Conservation (phyloP, 2,888 invertebrate genomes). For the Cosmorhoe ocellata region DNA sequence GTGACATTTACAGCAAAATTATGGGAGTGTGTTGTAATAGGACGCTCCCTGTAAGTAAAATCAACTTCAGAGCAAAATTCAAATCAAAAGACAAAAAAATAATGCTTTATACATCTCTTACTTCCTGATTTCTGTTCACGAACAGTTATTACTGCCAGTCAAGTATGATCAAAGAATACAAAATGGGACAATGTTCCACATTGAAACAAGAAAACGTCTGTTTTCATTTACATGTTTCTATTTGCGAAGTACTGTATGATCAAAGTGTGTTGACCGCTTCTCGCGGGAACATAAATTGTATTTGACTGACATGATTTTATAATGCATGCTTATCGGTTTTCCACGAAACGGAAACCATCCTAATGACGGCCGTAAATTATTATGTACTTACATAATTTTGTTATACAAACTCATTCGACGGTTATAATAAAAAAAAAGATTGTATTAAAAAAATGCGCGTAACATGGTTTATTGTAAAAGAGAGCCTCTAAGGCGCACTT, state of each 20-base stretch:
- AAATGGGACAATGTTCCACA: not conserved
- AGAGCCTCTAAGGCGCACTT: no score
- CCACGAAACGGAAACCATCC: no score
- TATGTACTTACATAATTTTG: no score
- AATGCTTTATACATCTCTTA: not conserved
- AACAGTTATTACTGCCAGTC: not conserved
- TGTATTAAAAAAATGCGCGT: no score
- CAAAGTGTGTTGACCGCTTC: conserved; percentile 6
- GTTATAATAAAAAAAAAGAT: no score
- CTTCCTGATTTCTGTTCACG: not conserved
- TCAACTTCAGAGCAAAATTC: no score
- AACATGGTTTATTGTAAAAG: no score
- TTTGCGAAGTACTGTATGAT: conserved; percentile 2
- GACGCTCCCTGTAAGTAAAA: not conserved
- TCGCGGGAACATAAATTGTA: not conserved
- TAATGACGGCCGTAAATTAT: not conserved
- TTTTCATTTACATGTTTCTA: conserved; percentile 9
- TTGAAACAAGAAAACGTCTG: conserved; percentile 2
- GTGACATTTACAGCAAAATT: no score
- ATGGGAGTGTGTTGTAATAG: no score
- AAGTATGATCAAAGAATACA: conserved; percentile 3
- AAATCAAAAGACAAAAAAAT: no score
- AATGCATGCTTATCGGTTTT: not conserved
- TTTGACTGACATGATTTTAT: conserved; percentile 1
- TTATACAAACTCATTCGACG: no score